phyloP scores from a whole-genome alignment of 2,888 invertebrate species.

The Rhagium mordax region DNA sequence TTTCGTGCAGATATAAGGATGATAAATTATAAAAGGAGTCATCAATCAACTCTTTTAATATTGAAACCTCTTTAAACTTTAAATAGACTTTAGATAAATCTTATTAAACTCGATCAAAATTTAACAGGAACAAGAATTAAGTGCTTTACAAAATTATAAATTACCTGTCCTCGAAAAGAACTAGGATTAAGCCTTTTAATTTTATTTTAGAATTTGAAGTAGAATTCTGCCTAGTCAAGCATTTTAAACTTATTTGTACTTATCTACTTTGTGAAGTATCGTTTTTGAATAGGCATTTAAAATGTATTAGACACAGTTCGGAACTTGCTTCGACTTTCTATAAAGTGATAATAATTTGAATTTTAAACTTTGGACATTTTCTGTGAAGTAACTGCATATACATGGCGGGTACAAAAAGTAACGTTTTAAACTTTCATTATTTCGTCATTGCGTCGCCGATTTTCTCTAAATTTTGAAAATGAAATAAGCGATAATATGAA shows the following conservation, averaged over 20 bases:
- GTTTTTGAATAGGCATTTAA: background rate
- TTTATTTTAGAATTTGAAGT: slow-evolving; percentile 3
- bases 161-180: slow-evolving; percentile 26
- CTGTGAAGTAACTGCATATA: no score
- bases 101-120: slow-evolving; percentile 42
- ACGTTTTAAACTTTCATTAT: no score
- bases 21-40: slow-evolving; percentile 56
- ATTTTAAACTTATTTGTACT: slow-evolving; percentile 3
- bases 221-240: slow-evolving; percentile 11
- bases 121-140: slow-evolving; percentile 37
- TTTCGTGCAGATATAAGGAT: slow-evolving; percentile 51
- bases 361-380: no score
- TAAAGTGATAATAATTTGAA: background rate
- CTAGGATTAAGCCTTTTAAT: slow-evolving; percentile 27
- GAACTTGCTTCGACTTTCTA: background rate
- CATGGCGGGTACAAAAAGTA: no score
- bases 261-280: background rate
- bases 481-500: no score
- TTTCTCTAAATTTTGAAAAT: no score
- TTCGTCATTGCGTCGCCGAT: no score
- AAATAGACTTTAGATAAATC: slow-evolving; percentile 52
- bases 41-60: slow-evolving; percentile 58
- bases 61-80: slow-evolving; percentile 55
- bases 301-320: background rate
- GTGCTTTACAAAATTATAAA: slow-evolving; percentile 32